Base-by-base conservation (phyloP, 2,113 vertebrate species). In the Symphodus melops region DNA sequence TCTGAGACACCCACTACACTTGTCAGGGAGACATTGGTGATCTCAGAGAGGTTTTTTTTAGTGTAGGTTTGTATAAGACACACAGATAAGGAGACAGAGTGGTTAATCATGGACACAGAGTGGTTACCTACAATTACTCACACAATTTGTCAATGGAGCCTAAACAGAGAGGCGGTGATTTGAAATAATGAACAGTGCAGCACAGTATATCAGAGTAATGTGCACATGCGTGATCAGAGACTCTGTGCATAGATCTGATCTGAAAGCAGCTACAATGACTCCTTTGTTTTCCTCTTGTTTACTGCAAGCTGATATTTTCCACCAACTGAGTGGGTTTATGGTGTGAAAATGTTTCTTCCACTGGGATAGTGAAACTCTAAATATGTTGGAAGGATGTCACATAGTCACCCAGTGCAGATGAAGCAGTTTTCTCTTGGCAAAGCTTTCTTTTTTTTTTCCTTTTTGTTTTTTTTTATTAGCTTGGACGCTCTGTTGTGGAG, bases 201-300 rank as follows among this genome's bases (percentile, higher is more conserved):
- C 84, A 63, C 79, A 89, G 70, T 65, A 41, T 83, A 58, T 85
- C 72, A 59, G 53, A 44, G 57, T 44, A 46, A 77, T 44, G 58
- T 70, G 65, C 82, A 81, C 84, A 85, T 72, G 80, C 69, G 51
- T 85, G 66, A 49, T 78, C 20, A 9, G 51, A 28, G 52, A 4
- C 62, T 80, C 56, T 77, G 44, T 55, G 69, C 74, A 8, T 80
- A 75, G 58, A 72, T 78, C 64, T 59, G 72, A 75, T 65, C 54
- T 77, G 83, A 68, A 75, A 68, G 9, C 17, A 62, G 66, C 66
- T 0, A 89, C 89, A 90, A 82, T 75, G 48, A 72, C 8, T 21
- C 81, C 71, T 85, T 91, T 91, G 89, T 91, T 71, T 78, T 20
- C 51, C 8, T 13, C 37, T 74, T 87, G 86, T 90, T 88, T 83